Conservation (phyloP, 1,140 invertebrate genomes). For the Chironomus tepperi region DNA sequence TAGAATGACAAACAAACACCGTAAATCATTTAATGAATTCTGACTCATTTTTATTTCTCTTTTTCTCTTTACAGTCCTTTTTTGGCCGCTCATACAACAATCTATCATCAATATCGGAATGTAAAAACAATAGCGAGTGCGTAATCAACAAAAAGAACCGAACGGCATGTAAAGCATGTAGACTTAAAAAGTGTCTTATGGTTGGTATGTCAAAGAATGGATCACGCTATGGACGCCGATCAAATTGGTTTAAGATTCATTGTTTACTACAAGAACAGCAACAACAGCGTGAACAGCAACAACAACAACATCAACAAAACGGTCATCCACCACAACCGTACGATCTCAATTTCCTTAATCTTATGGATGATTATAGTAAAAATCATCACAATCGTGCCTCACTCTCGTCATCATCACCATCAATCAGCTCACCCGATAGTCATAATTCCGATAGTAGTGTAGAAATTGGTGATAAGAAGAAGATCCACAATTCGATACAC, state of each 20-base stretch:
- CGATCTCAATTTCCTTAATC: slow-evolving; percentile 27
- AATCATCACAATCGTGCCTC: slow-evolving; percentile 26
- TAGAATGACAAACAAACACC: no score
- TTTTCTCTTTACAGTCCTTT: slow-evolving; percentile 73
- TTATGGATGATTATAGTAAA: slow-evolving; percentile 51
- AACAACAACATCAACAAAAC: slow-evolving; percentile 30
- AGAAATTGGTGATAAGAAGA: slow-evolving; percentile 43
- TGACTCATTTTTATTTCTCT: slow-evolving; percentile 29
- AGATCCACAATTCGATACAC: slow-evolving; percentile 27
- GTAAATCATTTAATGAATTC: not conserved
- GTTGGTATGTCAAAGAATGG: slow-evolving; percentile 90
- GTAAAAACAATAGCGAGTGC: slow-evolving; percentile 81
- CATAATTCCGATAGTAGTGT: slow-evolving; percentile 57
- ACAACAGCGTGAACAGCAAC: slow-evolving; percentile 43
- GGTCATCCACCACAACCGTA: slow-evolving; percentile 30
- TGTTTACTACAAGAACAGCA: slow-evolving; percentile 73
- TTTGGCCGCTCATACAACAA: slow-evolving; percentile 90
- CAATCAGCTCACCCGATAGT: slow-evolving; percentile 57
- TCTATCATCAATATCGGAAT: slow-evolving; percentile 71
- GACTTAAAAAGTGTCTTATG: slow-evolving; percentile 74
- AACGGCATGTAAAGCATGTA: slow-evolving; percentile 84
- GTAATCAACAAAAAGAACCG: slow-evolving; percentile 88
- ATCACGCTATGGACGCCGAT: slow-evolving; percentile 70
- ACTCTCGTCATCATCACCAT: slow-evolving; percentile 44
- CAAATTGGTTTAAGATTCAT: slow-evolving; percentile 88